Evolutionary conservation across 2,797 vertebrate genomes (phyloP).

Genomic region (Nyctalus aviator): DNA sequence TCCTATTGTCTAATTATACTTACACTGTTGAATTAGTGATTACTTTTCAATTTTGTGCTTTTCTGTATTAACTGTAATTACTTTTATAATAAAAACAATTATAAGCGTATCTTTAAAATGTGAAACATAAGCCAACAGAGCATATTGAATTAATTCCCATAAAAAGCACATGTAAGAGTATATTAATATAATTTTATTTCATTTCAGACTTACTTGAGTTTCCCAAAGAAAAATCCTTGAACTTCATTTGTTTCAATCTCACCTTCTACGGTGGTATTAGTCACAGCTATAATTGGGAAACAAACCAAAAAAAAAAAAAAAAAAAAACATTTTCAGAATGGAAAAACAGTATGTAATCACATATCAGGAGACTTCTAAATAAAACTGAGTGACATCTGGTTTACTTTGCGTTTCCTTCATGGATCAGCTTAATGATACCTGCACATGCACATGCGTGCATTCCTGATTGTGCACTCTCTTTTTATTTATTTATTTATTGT

Average conservation of each 20-base stretch:
- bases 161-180: not conserved
- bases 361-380: constrained; percentile 38
- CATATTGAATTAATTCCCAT: not conserved
- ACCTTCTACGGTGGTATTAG: constrained; percentile 86
- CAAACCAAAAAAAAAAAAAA: constrained; percentile 26
- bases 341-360: constrained; percentile 21
- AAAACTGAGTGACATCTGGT: constrained; percentile 1
- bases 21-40: not conserved
- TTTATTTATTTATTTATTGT: not conserved
- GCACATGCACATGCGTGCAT: not conserved
- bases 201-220: constrained; percentile 92
- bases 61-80: not conserved
- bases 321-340: constrained; percentile 53
- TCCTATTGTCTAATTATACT: not conserved
- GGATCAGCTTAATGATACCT: not conserved
- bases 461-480: not conserved
- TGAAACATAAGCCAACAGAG: not conserved
- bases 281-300: constrained; percentile 88
- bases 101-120: not conserved
- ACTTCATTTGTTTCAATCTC: constrained; percentile 91
- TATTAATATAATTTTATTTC: constrained; percentile 18
- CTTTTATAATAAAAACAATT: constrained; percentile 29
- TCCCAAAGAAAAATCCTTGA: constrained; percentile 96
- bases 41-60: not conserved
- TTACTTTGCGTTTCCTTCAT: constrained; percentile 19